Conservation (phyloP, 2,113 vertebrate genomes). For the Symphodus melops region DNA sequence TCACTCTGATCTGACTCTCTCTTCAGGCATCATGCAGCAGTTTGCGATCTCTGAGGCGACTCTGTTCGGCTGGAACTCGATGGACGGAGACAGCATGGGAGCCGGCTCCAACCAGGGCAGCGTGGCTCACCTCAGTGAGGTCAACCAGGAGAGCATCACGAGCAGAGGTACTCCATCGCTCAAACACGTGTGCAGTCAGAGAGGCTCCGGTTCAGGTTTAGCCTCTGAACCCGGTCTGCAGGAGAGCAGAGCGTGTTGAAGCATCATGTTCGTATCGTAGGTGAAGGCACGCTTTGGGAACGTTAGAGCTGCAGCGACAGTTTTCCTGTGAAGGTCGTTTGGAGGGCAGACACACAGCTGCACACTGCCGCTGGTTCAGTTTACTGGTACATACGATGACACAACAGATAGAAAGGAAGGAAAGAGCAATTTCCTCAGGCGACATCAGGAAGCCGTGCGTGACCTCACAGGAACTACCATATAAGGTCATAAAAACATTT, state of each 20-base stretch:
- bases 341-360: constrained; percentile 59
- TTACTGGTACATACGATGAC: too few relatives aligned
- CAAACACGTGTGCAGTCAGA: too few relatives aligned
- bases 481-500: neutral
- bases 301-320: too few relatives aligned
- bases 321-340: constrained; percentile 62
- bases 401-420: too few relatives aligned
- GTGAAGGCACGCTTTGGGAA: constrained; percentile 16
- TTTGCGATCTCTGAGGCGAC: constrained; percentile 98
- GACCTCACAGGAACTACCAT: neutral
- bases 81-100: constrained; percentile 95
- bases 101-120: constrained; percentile 94
- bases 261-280: neutral
- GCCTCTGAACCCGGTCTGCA: too few relatives aligned
- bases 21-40: constrained; percentile 94
- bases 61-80: constrained; percentile 95
- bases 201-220: too few relatives aligned
- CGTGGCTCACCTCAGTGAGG: constrained; percentile 90
- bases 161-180: constrained; percentile 87
- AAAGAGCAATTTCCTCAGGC: constrained; percentile 11
- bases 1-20: too few relatives aligned
- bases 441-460: neutral
- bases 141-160: constrained; percentile 93
- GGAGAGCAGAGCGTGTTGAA: neutral
- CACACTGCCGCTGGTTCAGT: constrained; percentile 24